phyloP scores from a whole-genome alignment of 2,888 invertebrate genomes.

The Nemotelus nigrinus region DNA sequence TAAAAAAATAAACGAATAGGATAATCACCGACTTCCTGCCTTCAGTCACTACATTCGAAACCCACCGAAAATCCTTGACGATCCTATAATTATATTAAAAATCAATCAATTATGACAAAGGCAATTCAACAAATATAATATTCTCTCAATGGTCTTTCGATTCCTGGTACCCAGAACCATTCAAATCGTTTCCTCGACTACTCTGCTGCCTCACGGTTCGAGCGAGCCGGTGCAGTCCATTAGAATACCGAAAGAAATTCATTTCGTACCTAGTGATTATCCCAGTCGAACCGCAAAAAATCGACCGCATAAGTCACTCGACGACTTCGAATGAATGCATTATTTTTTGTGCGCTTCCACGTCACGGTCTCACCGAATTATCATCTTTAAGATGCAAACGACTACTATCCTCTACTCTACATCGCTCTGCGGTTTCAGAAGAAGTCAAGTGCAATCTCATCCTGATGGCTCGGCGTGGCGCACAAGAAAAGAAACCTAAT shows the following conservation, averaged over 20 bases:
- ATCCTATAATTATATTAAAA: slow-evolving; percentile 44
- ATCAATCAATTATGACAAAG: slow-evolving; percentile 43
- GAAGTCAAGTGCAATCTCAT: slow-evolving; percentile 34
- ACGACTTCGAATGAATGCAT: background rate
- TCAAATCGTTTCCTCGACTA: background rate
- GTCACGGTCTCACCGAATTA: slow-evolving; percentile 16
- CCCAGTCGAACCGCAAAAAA: slow-evolving; percentile 30
- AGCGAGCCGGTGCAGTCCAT: slow-evolving; percentile 6
- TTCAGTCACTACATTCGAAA: background rate
- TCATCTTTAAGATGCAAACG: slow-evolving; percentile 42
- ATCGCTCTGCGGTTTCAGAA: slow-evolving; percentile 4
- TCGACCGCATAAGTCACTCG: slow-evolving; percentile 38
- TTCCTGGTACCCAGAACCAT: slow-evolving; percentile 24
- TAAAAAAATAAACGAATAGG: slow-evolving; percentile 15
- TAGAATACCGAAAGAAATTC: slow-evolving; percentile 41
- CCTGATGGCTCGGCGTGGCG: background rate
- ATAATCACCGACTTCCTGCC: slow-evolving; percentile 39
- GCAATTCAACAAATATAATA: slow-evolving; percentile 35
- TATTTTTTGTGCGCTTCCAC: background rate
- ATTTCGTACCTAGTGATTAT: slow-evolving; percentile 43
- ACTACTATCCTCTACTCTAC: background rate
- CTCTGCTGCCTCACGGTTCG: background rate
- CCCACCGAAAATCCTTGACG: background rate
- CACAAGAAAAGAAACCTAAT: slow-evolving; percentile 5
- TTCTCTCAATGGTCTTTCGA: slow-evolving; percentile 20